Evolutionary conservation across 2,797 vertebrate species (phyloP).

Genomic region (Poecile montanus): DNA sequence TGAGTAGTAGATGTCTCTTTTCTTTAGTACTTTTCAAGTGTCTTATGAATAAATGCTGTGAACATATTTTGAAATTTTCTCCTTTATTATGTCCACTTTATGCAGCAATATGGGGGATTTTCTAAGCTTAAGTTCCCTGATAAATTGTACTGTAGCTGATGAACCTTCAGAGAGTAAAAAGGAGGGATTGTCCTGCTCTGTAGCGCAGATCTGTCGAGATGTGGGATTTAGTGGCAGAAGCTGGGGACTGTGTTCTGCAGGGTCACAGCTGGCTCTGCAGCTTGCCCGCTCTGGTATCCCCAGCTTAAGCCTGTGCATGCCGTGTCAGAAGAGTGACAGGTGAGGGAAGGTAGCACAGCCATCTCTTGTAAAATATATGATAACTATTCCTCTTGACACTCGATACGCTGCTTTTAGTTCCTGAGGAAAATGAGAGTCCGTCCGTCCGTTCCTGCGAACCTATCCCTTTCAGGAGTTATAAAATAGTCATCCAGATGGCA

Average conservation of each 20-base stretch:
- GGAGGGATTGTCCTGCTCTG: neutral
- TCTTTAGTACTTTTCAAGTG: neutral
- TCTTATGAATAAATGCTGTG: neutral
- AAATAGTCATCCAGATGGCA: slow-evolving; percentile 77
- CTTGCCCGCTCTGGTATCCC: slow-evolving; percentile 27
- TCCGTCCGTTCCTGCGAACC: slow-evolving; percentile 48
- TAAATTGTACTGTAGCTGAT: neutral
- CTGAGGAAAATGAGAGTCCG: slow-evolving; percentile 50
- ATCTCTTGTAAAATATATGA: slow-evolving; percentile 54
- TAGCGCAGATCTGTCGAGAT: neutral
- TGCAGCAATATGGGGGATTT: neutral
- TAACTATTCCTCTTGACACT: slow-evolving; percentile 64
- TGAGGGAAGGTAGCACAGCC: slow-evolving; percentile 57
- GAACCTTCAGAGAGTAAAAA: neutral
- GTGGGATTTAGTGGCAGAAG: neutral
- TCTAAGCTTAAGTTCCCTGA: neutral
- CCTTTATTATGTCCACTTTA: neutral
- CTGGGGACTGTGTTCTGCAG: slow-evolving; percentile 3
- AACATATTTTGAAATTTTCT: neutral
- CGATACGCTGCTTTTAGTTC: slow-evolving; percentile 64
- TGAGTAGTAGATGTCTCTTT: neutral
- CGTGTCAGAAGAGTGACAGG: slow-evolving; percentile 70
- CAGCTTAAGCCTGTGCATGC: slow-evolving; percentile 52
- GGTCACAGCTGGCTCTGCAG: slow-evolving; percentile 44
- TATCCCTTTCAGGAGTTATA: slow-evolving; percentile 70